A percentile compares a stretch with the other conserved stretches of the same genome.
These are phyloP conservation scores for Anoplopoma fimbria DNA, from an alignment of 2,113 vertebrate genomes.

Conservation along the genomic window DNA sequence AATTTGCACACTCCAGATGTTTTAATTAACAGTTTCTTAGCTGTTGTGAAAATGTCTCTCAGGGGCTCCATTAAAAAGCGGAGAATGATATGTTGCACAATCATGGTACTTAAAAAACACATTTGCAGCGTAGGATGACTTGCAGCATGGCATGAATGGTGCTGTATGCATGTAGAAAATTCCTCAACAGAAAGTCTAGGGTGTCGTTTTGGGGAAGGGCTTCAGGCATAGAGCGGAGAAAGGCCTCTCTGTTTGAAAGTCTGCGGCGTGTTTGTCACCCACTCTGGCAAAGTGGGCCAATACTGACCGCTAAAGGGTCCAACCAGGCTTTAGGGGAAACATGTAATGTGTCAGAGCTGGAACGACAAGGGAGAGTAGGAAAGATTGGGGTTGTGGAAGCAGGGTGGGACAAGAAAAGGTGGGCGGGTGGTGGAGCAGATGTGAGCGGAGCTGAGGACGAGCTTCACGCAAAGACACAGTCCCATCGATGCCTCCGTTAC, in stretches of 20 bases:
- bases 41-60: conserved; percentile 32
- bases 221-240: conserved; percentile 73
- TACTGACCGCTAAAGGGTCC: conserved; percentile 75
- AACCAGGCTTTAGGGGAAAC: conserved; percentile 46
- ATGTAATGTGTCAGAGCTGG: conserved; percentile 47
- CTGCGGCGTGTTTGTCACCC: conserved; percentile 62
- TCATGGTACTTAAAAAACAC: conserved; percentile 42
- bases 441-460: conserved; percentile 74
- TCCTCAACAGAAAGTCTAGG: conserved; percentile 53
- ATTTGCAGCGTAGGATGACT: conserved; percentile 61
- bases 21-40: conserved; percentile 19
- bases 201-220: conserved; percentile 56
- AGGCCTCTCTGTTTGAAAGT: conserved; percentile 75
- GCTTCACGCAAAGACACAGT: conserved; percentile 83
- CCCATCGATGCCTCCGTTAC: conserved; percentile 82
- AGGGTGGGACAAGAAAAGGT: conserved; percentile 63
- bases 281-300: conserved; percentile 60
- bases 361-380: conserved; percentile 27
- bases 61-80: conserved; percentile 20
- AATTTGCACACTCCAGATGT: conserved; percentile 22
- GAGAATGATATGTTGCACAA: conserved; percentile 43
- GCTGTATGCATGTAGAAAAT: conserved; percentile 29
- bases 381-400: conserved; percentile 77
- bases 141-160: conserved; percentile 56
- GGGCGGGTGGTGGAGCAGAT: conserved; percentile 69